Conservation (phyloP, 2,797 vertebrate genomes). For the Melanogrammus aeglefinus region DNA sequence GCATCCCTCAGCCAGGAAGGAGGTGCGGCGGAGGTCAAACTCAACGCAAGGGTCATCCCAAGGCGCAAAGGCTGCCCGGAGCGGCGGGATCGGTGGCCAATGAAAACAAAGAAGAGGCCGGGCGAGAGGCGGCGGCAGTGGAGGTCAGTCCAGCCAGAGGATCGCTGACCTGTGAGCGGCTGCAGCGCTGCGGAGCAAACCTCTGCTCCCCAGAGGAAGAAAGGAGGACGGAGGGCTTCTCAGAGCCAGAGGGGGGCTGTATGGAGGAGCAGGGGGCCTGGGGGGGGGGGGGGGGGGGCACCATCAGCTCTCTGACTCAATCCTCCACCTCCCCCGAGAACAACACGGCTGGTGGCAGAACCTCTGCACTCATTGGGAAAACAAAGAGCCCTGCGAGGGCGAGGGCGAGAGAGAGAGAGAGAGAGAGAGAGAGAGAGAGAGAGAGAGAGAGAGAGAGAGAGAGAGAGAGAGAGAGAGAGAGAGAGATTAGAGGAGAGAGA, state of each 20-base stretch:
- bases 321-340: slow-evolving; percentile 67
- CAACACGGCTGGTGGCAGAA: slow-evolving; percentile 57
- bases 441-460: slow-evolving; percentile 22
- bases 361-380: slow-evolving; percentile 55
- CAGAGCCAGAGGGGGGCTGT: background rate
- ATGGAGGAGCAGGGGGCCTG: background rate
- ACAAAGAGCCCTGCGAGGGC: slow-evolving; percentile 59
- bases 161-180: background rate
- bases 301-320: slow-evolving; percentile 45
- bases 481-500: slow-evolving; percentile 36
- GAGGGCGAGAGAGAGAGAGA: slow-evolving; percentile 21
- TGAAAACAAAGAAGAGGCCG: background rate
- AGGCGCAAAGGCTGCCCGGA: background rate
- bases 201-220: background rate
- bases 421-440: slow-evolving; percentile 26
- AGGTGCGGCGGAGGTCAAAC: background rate
- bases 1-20: too few relatives aligned
- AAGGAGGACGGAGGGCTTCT: background rate
- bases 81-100: background rate
- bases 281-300: slow-evolving; percentile 24
- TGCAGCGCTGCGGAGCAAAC: background rate
- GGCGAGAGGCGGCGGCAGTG: background rate
- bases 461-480: too few relatives aligned
- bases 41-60: background rate
- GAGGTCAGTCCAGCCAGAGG: background rate